Evolutionary conservation across 1,140 invertebrate species (phyloP).

Genomic region (roundworm (Caenorhabditis elegans)): WBcel235 BX284605.5:18193001-18193500

Average conservation of each 20-base stretch:
- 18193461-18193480: slow-evolving; percentile 1
- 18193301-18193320: too few relatives aligned
- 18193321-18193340: too few relatives aligned
- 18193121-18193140: not conserved
- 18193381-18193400: too few relatives aligned
- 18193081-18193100: not conserved
- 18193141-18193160: not conserved
- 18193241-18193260: not conserved
- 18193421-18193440: slow-evolving; percentile 18
- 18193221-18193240: not conserved
- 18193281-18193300: not conserved
- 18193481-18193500: not conserved
- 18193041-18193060: not conserved
- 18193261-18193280: not conserved
- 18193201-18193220: not conserved
- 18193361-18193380: too few relatives aligned
- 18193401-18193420: slow-evolving; percentile 13
- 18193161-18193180: slow-evolving; percentile 24
- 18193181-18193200: not conserved
- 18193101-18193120: not conserved
- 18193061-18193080: not conserved
- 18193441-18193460: not conserved
- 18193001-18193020: not conserved
- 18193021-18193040: not conserved
- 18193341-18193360: too few relatives aligned